Percentiles rank a stretch among this genome's conserved stretches.
These are phyloP conservation scores for Nymphalis polychloros DNA, from an alignment of 2,888 invertebrate species.

Conservation along the genomic window DNA sequence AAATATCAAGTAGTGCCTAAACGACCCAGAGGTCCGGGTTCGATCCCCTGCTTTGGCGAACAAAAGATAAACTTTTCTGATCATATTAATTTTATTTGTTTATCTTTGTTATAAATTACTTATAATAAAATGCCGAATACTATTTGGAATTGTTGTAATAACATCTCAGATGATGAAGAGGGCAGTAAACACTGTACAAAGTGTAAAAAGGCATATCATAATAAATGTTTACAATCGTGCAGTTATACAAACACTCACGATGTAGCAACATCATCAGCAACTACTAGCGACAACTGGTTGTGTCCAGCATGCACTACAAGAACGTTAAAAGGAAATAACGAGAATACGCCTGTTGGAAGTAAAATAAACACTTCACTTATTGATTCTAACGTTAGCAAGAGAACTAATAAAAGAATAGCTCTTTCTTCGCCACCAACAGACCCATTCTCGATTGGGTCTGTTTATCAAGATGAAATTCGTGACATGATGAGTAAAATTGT, in stretches of 20 bases:
- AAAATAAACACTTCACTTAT: background rate
- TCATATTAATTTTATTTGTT: too few relatives aligned
- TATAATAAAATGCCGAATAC: background rate
- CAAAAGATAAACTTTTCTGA: too few relatives aligned
- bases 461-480: background rate
- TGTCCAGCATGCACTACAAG: background rate
- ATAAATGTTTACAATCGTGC: conserved; percentile 1
- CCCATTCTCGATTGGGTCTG: background rate
- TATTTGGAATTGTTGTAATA: background rate
- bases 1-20: too few relatives aligned
- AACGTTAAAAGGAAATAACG: background rate
- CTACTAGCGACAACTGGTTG: background rate
- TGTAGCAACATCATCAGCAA: background rate
- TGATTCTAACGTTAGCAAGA: background rate
- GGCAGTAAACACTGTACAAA: background rate
- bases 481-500: background rate
- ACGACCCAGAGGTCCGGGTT: too few relatives aligned
- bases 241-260: background rate
- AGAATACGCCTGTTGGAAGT: background rate
- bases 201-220: background rate
- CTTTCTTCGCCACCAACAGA: background rate
- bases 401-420: conserved; percentile 1
- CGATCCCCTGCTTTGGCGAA: too few relatives aligned
- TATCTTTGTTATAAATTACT: too few relatives aligned
- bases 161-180: background rate